phyloP scores from a whole-genome alignment of 2,797 vertebrate species.

The Phoeniculus purpureus region DNA sequence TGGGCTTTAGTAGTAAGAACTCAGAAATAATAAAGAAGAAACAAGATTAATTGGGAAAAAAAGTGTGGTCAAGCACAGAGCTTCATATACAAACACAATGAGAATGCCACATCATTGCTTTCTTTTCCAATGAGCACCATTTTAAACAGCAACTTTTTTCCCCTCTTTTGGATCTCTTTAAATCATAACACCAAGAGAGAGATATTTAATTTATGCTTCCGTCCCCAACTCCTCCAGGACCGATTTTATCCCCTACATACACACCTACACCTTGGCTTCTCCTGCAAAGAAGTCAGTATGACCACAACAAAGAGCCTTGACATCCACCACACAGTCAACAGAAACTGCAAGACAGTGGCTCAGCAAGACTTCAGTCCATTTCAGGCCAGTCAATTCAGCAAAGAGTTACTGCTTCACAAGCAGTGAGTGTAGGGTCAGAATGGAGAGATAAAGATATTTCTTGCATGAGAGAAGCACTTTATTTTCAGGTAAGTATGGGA shows the following conservation, averaged over 20 bases:
- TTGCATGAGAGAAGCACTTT: background rate
- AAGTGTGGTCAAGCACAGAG: background rate
- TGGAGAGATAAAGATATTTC: background rate
- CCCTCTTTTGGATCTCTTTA: background rate
- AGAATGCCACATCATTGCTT: background rate
- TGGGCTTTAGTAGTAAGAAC: background rate
- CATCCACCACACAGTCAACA: background rate
- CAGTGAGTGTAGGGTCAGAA: background rate
- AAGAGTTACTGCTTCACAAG: background rate
- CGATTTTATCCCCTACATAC: background rate
- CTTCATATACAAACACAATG: accelerated
- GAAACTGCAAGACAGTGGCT: background rate
- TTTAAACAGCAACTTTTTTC: background rate
- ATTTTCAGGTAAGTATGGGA: background rate
- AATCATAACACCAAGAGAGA: background rate
- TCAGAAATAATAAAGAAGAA: background rate
- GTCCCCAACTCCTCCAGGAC: background rate
- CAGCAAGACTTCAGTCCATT: background rate
- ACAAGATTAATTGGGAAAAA: background rate
- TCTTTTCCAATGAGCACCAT: background rate
- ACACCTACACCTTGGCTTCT: background rate
- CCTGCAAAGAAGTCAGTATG: background rate
- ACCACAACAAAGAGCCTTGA: background rate
- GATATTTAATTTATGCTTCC: background rate
- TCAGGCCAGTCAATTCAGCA: background rate